Base-by-base conservation (phyloP, 2,113 vertebrate species). In the Delphinus delphis region DNA sequence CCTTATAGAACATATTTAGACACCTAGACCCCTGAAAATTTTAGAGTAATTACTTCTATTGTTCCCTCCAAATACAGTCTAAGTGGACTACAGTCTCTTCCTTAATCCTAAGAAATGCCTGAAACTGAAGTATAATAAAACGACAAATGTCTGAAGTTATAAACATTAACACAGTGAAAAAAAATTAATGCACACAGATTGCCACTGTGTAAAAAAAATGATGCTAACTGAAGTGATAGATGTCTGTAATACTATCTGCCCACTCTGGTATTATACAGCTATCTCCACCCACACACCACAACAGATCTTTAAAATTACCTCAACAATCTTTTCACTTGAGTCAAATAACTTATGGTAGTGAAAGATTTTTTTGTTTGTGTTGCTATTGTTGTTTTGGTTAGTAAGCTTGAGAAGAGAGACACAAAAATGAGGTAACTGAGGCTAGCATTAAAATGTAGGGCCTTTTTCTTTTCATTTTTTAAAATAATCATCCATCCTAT, bases 1-100 rank as follows among this genome's bases (percentile, higher is more conserved):
- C n/a, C 94, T 92, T 92, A 84, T 50, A 94, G 96, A 95, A 91
- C 31, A 68, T 53, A 90, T 62, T 76, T 80, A 90, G 76, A 87
- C 5, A 97, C 26, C 9, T 68, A 58, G n/a, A 86, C 12, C 47
- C 17, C 41, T 73, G 28, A 87, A 85, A 88, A 53, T 88, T 96
- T 85, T 47, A 71, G 36, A 55, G 41, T 83, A 95, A 96, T 44
- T 58, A 88, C 47, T 95, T 80, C 55, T 28, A 93, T 17, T 71
- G 50, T 87, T 23, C 33, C 73, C 26, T 87, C 74, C 41, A 79
- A 93, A 83, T 83, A 83, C 11, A 79, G 23, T 44, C 28, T 74
- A 92, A 87, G 15, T 50, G 44, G 55, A 85, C 65, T 73, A 63
- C 10, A 50, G 44, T 85, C 36, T 92, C 26, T 94, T 74, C 23